These are phyloP conservation scores for Globia sparganii DNA, from an alignment of 2,888 invertebrate species.

Conservation along the genomic window DNA sequence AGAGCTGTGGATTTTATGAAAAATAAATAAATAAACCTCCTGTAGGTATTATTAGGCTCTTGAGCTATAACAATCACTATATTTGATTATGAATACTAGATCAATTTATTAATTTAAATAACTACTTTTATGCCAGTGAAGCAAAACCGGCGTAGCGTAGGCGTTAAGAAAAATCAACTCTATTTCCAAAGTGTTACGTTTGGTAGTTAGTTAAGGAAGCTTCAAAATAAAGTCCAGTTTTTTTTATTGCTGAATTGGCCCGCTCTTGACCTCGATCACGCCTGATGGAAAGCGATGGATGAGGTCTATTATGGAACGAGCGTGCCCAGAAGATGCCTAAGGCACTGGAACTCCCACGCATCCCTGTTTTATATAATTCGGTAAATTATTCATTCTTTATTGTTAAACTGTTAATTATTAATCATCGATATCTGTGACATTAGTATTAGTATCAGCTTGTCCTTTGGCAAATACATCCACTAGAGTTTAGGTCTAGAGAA, in stretches of 20 bases:
- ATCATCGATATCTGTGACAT: not conserved
- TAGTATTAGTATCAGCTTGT: not conserved
- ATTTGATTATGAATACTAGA: not conserved
- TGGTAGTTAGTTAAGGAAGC: not conserved
- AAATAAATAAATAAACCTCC: too few relatives aligned
- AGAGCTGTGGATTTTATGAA: too few relatives aligned
- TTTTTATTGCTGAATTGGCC: too few relatives aligned
- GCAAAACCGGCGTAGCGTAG: not conserved
- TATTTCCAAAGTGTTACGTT: not conserved
- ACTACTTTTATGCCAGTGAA: not conserved
- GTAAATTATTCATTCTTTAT: not conserved
- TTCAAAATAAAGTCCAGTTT: not conserved
- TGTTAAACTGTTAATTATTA: not conserved
- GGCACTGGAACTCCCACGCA: too few relatives aligned
- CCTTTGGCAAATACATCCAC: not conserved
- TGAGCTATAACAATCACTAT: not conserved
- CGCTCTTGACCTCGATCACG: too few relatives aligned
- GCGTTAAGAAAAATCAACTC: not conserved
- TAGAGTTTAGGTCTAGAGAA: not conserved
- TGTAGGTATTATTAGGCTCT: not conserved
- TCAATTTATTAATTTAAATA: not conserved
- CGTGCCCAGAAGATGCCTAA: too few relatives aligned
- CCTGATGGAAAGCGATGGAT: too few relatives aligned
- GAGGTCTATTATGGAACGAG: too few relatives aligned
- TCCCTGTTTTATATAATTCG: not conserved